Evolutionary conservation across 35 echinoderm and acorn worm genomes (phyloP).

Genomic region (Ophiothrix spiculata): DNA sequence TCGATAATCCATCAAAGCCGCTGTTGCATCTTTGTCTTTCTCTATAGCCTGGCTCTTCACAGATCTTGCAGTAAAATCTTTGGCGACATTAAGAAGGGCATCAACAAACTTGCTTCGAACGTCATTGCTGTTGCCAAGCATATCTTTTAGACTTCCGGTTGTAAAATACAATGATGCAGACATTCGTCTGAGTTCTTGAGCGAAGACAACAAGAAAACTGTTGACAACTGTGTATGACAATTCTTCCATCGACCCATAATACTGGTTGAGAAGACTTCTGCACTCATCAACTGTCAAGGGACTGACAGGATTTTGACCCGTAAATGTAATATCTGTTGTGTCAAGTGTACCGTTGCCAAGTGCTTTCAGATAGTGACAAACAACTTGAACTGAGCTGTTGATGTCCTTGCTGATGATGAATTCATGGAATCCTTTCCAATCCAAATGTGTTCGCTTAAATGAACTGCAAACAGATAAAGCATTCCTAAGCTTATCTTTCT

Average conservation of each 20-base stretch:
- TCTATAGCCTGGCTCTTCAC: not conserved
- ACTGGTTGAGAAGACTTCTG: not conserved
- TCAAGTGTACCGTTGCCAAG: slow-evolving; percentile 26
- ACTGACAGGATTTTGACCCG: not conserved
- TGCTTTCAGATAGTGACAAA: slow-evolving; percentile 38
- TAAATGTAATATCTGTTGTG: slow-evolving; percentile 2
- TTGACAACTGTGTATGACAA: slow-evolving; percentile 32
- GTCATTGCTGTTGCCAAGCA: not conserved
- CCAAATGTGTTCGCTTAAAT: slow-evolving; percentile 15
- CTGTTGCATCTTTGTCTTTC: not conserved
- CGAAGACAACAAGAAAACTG: slow-evolving; percentile 29
- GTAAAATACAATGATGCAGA: slow-evolving; percentile 45
- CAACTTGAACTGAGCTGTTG: slow-evolving; percentile 37
- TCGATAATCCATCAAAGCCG: not conserved
- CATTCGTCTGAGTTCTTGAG: slow-evolving; percentile 26
- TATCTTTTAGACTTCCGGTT: not conserved
- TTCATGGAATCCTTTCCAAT: slow-evolving; percentile 19
- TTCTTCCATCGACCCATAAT: slow-evolving; percentile 4
- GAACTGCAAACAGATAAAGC: slow-evolving; percentile 30
- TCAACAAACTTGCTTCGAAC: slow-evolving; percentile 28
- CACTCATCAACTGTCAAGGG: not conserved
- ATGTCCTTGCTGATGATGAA: slow-evolving; percentile 25
- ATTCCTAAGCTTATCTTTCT: slow-evolving; percentile 22
- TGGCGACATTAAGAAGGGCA: slow-evolving; percentile 27
- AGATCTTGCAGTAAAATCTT: slow-evolving; percentile 35